Conservation (phyloP, 2,888 invertebrate species). For the Sussaba pulchella region DNA sequence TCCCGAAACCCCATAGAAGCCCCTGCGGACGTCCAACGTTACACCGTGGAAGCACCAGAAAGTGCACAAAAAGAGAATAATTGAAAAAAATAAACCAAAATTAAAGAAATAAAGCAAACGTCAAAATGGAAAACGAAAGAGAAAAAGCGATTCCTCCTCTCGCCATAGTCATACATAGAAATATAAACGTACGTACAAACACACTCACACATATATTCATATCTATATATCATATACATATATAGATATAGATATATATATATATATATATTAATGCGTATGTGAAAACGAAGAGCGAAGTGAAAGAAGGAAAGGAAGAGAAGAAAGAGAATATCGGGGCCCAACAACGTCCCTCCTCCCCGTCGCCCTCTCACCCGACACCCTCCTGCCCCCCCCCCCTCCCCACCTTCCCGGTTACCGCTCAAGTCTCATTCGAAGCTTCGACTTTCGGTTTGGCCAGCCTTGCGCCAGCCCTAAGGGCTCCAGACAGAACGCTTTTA, state of each 20-base stretch:
- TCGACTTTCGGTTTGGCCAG: slow-evolving; percentile 81
- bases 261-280: slow-evolving; percentile 53
- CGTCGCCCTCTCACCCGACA: slow-evolving; percentile 68
- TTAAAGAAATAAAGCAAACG: slow-evolving; percentile 55
- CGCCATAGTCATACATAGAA: slow-evolving; percentile 58
- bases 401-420: slow-evolving; percentile 69
- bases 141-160: slow-evolving; percentile 65
- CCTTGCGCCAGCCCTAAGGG: slow-evolving; percentile 83
- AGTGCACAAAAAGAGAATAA: slow-evolving; percentile 56
- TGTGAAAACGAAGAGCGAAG: slow-evolving; percentile 52
- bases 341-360: slow-evolving; percentile 68
- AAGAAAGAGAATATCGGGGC: slow-evolving; percentile 64
- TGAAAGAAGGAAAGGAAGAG: slow-evolving; percentile 57
- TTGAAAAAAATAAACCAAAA: background rate
- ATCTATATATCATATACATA: slow-evolving; percentile 19
- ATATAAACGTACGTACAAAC: slow-evolving; percentile 42
- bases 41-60: slow-evolving; percentile 63
- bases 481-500: slow-evolving; percentile 85
- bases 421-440: slow-evolving; percentile 66
- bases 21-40: slow-evolving; percentile 72
- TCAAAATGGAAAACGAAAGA: slow-evolving; percentile 67
- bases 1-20: slow-evolving; percentile 80
- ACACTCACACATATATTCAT: slow-evolving; percentile 24
- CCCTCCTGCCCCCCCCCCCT: slow-evolving; percentile 71
- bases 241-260: slow-evolving; percentile 30